Evolutionary conservation across 2,113 vertebrate genomes (phyloP).

Genomic region (Canis aureus): DNA sequence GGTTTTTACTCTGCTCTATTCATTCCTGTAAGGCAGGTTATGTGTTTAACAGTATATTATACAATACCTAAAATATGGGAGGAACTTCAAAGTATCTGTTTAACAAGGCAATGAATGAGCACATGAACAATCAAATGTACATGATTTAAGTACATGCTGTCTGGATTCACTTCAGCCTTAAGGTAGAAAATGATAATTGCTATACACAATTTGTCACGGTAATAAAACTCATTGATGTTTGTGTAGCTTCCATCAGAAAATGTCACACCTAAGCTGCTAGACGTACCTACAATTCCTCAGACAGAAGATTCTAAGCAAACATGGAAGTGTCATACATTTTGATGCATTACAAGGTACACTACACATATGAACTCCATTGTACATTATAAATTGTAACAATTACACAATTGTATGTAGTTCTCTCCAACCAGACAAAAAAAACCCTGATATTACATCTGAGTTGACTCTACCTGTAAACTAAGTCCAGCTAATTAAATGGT

Average conservation of each 20-base stretch:
- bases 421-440: neutral
- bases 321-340: too few relatives aligned
- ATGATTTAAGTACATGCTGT: neutral
- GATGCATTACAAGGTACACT: neutral
- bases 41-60: neutral
- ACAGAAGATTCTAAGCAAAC: neutral
- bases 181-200: neutral
- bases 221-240: neutral
- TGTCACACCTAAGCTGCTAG: neutral
- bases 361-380: neutral
- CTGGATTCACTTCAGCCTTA: neutral
- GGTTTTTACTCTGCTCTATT: neutral
- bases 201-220: neutral
- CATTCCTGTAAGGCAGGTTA: neutral
- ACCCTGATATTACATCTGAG: constrained; percentile 59
- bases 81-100: neutral
- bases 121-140: neutral
- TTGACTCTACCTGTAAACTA: neutral
- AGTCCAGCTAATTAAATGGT: constrained; percentile 69
- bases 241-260: neutral
- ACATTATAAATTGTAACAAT: neutral
- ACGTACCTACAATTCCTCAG: neutral
- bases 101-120: neutral
- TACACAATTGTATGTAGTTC: neutral
- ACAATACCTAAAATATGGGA: neutral